Conservation (phyloP, 1,140 invertebrate genomes). For the Nymphalis io region DNA sequence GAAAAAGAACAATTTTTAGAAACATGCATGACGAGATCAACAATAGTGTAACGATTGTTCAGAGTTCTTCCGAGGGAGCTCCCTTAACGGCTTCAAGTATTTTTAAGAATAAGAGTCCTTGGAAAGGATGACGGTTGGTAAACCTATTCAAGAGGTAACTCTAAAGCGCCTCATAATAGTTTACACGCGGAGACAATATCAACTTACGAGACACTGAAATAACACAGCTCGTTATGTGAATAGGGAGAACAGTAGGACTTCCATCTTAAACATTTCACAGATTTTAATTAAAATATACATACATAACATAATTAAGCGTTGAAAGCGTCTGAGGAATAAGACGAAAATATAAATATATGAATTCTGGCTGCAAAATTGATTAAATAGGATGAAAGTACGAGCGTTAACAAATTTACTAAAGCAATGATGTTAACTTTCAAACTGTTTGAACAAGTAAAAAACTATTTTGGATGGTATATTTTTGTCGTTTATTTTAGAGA, state of each 20-base stretch:
- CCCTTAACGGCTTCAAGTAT: neutral
- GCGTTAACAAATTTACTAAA: too few relatives aligned
- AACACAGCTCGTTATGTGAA: neutral
- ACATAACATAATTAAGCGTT: neutral
- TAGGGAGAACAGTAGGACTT: neutral
- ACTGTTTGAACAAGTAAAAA: too few relatives aligned
- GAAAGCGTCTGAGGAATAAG: too few relatives aligned
- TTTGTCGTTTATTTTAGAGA: too few relatives aligned
- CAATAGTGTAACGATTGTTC: neutral
- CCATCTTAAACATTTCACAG: neutral
- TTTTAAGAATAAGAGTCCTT: conserved; percentile 2
- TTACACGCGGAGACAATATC: conserved; percentile 8
- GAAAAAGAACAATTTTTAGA: neutral
- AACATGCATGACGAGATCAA: neutral
- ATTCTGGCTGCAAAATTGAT: too few relatives aligned
- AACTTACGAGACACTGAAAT: neutral
- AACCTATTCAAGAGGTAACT: neutral
- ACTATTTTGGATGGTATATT: too few relatives aligned
- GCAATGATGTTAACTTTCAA: too few relatives aligned
- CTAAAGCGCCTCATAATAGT: neutral
- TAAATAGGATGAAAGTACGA: too few relatives aligned
- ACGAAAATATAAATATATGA: too few relatives aligned
- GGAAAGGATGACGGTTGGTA: neutral
- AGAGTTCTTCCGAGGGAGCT: neutral
- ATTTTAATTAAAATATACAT: neutral